These are phyloP conservation scores for Eupristina koningsbergeri DNA, from an alignment of 1,140 invertebrate genomes.

Conservation along the genomic window DNA sequence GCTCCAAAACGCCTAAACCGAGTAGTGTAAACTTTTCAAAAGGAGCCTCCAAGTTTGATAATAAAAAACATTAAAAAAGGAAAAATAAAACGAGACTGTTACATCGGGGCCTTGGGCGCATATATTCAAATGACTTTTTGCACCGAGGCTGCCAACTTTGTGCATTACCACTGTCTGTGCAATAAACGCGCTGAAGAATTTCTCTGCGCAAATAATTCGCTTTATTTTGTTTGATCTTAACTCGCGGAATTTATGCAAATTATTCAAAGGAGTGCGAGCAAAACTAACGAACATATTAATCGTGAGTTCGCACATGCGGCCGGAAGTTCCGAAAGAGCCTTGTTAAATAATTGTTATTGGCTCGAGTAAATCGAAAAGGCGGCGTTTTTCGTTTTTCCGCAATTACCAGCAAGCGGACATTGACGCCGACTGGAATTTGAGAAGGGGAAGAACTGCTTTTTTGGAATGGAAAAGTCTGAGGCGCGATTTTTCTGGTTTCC, in stretches of 20 bases:
- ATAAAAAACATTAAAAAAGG: not conserved
- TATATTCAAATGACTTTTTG: not conserved
- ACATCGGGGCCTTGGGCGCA: not conserved
- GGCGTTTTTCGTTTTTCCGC: not conserved
- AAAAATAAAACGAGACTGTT: not conserved
- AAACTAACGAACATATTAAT: not conserved
- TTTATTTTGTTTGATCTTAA: too few relatives aligned
- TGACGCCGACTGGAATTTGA: too few relatives aligned
- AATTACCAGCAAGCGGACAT: too few relatives aligned
- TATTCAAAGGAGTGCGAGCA: not conserved
- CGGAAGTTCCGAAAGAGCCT: not conserved
- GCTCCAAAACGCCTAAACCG: not conserved
- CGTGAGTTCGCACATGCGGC: too few relatives aligned
- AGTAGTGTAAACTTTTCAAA: not conserved
- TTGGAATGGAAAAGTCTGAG: too few relatives aligned
- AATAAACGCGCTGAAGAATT: not conserved
- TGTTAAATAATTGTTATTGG: not conserved
- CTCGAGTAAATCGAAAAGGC: too few relatives aligned
- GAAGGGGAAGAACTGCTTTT: too few relatives aligned
- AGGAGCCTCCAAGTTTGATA: not conserved
- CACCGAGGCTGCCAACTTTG: too few relatives aligned
- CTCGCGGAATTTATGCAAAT: not conserved
- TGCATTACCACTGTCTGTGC: not conserved
- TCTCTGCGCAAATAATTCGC: not conserved
- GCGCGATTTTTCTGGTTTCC: too few relatives aligned